Conservation (phyloP, 2,888 invertebrate species). For the Cantharis rustica region DNA sequence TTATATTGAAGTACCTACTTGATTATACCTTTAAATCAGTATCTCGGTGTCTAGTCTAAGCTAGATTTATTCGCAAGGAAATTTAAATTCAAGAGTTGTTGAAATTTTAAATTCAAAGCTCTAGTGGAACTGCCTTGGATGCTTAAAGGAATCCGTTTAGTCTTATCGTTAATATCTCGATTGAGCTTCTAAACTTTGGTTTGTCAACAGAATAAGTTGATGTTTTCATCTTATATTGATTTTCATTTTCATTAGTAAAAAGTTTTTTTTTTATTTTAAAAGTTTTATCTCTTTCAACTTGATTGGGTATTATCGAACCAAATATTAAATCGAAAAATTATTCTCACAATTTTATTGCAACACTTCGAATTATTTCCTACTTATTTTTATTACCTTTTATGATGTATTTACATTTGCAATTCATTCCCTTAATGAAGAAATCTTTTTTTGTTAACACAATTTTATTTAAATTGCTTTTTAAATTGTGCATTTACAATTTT, state of each 20-base stretch:
- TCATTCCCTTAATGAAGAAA: background rate
- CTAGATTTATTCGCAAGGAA: slow-evolving; percentile 6
- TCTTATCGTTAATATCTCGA: slow-evolving; percentile 18
- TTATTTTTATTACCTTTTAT: background rate
- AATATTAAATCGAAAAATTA: background rate
- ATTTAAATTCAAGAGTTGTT: slow-evolving; percentile 8
- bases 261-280: background rate
- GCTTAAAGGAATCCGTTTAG: slow-evolving; percentile 20
- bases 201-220: slow-evolving; percentile 11
- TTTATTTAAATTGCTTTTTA: background rate
- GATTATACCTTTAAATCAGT: background rate
- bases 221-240: background rate
- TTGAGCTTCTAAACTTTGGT: slow-evolving; percentile 16
- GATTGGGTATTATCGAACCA: background rate
- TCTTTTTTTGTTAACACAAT: background rate
- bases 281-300: background rate
- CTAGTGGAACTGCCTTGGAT: slow-evolving; percentile 2
- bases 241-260: background rate
- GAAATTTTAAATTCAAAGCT: slow-evolving; percentile 7
- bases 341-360: background rate
- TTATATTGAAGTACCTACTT: background rate
- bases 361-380: background rate
- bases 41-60: background rate
- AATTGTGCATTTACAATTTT: background rate
- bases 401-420: background rate